These are phyloP conservation scores for Rhagonycha lutea DNA, from an alignment of 2,888 invertebrate species.

Conservation along the genomic window DNA sequence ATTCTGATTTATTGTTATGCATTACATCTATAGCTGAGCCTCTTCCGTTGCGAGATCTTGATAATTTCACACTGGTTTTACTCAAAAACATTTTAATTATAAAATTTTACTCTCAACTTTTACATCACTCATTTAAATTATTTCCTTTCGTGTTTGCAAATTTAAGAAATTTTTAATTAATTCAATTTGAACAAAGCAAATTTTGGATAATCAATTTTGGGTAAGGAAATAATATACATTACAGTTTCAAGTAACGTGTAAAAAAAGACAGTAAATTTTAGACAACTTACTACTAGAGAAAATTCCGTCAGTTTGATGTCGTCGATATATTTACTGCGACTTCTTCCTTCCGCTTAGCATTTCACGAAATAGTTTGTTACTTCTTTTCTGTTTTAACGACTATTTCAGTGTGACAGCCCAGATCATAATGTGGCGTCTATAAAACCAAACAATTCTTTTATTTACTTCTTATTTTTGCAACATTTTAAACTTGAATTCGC, in stretches of 20 bases:
- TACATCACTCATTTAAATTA: not conserved
- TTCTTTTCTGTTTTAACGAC: slow-evolving; percentile 37
- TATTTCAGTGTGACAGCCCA: slow-evolving; percentile 18
- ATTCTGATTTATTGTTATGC: slow-evolving; percentile 46
- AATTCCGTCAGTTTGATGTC: slow-evolving; percentile 42
- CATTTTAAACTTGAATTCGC: not conserved
- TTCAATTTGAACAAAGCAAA: not conserved
- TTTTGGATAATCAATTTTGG: slow-evolving; percentile 16
- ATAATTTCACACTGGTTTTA: slow-evolving; percentile 35
- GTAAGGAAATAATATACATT: slow-evolving; percentile 25
- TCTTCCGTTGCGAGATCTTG: slow-evolving; percentile 37
- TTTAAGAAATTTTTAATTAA: not conserved
- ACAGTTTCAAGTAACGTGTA: slow-evolving; percentile 32
- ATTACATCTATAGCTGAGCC: slow-evolving; percentile 44
- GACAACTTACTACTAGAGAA: slow-evolving; percentile 32
- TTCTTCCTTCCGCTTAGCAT: slow-evolving; percentile 44
- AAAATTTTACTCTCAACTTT: not conserved
- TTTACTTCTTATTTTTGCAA: not conserved
- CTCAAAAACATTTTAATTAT: slow-evolving; percentile 10
- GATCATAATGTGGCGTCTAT: slow-evolving; percentile 3
- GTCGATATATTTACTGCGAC: slow-evolving; percentile 44
- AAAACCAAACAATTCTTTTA: not conserved
- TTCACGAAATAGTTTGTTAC: slow-evolving; percentile 36
- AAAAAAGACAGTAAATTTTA: slow-evolving; percentile 36
- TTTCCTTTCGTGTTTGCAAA: not conserved